These are phyloP conservation scores for Ellobius talpinus DNA, from an alignment of 2,113 vertebrate genomes.

Conservation along the genomic window DNA sequence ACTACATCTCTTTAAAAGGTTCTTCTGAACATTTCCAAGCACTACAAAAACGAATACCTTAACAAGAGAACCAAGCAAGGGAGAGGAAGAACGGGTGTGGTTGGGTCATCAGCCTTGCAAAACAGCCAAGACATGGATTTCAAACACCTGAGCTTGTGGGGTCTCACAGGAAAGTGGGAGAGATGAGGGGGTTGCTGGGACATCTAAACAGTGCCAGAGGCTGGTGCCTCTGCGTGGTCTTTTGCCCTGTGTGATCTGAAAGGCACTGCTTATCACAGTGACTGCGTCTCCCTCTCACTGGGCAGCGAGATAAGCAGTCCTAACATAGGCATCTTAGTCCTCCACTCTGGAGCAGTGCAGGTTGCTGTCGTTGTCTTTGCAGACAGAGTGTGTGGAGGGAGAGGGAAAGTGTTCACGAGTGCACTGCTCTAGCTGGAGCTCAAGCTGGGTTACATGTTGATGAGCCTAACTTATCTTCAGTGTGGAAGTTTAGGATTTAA, in stretches of 20 bases:
- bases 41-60: background rate
- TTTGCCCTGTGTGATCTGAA: background rate
- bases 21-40: constrained; percentile 1
- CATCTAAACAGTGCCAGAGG: background rate
- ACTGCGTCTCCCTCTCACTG: background rate
- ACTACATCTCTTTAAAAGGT: background rate
- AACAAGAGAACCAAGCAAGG: background rate
- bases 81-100: background rate
- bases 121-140: background rate
- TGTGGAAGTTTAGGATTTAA: constrained; percentile 30
- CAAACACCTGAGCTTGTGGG: background rate
- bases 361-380: background rate
- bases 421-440: background rate
- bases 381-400: background rate
- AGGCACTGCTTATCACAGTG: background rate
- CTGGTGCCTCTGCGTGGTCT: background rate
- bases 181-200: background rate
- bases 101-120: background rate
- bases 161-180: background rate
- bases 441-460: background rate
- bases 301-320: background rate
- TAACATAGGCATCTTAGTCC: background rate
- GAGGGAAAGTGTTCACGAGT: background rate
- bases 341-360: background rate
- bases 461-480: background rate